phyloP scores from a whole-genome alignment of 1,140 invertebrate species.

The Macrobrachium nipponense region DNA sequence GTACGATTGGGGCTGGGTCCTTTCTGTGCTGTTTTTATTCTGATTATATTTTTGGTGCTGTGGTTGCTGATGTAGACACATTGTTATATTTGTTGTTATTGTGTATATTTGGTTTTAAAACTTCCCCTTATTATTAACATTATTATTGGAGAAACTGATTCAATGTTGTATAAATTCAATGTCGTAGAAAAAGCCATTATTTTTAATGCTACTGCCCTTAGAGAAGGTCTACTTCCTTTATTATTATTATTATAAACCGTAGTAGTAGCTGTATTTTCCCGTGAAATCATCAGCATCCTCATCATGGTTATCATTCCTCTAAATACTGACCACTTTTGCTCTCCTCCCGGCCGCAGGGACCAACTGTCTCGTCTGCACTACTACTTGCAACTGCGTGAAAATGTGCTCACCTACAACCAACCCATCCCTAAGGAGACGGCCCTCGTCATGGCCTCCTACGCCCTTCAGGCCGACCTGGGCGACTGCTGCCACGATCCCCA shows the following conservation, averaged over 20 bases:
- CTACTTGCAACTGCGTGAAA: conserved; percentile 92
- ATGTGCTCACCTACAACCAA: conserved; percentile 75
- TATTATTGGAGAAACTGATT: too few relatives aligned
- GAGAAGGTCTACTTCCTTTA: too few relatives aligned
- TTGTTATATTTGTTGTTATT: too few relatives aligned
- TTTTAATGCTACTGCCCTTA: too few relatives aligned
- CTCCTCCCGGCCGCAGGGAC: conserved; percentile 75
- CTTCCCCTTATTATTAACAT: too few relatives aligned
- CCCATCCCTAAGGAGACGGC: conserved; percentile 75
- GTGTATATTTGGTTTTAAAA: too few relatives aligned
- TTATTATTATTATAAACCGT: too few relatives aligned
- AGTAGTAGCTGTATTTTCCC: too few relatives aligned
- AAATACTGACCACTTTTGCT: neutral
- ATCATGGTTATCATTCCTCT: conserved; percentile 70
- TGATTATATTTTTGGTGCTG: neutral
- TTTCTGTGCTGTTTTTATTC: neutral
- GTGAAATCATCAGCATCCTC: too few relatives aligned
- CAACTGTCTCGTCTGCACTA: conserved; percentile 91
- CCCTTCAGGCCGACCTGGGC: conserved; percentile 91
- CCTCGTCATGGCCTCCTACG: conserved; percentile 85
- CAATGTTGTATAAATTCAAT: too few relatives aligned
- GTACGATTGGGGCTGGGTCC: conserved; percentile 62
- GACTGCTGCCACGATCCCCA: conserved; percentile 73
- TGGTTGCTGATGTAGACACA: too few relatives aligned
- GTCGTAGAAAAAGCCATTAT: too few relatives aligned